These are phyloP conservation scores for Paedocypris micromegethes DNA, from an alignment of 2,797 vertebrate genomes.

Conservation along the genomic window DNA sequence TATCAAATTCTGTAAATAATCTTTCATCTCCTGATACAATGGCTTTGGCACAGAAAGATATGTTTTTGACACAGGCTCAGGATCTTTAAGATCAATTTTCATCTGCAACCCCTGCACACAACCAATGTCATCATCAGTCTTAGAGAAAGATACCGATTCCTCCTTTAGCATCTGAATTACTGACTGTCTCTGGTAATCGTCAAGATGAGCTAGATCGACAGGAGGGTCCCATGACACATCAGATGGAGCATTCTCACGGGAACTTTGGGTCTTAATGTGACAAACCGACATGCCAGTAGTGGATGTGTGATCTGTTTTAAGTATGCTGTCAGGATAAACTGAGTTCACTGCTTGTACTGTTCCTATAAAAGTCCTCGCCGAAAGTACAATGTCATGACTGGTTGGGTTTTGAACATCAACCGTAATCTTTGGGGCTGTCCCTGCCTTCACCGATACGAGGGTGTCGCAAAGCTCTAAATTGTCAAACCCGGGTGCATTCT, in stretches of 20 bases:
- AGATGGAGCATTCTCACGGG: neutral
- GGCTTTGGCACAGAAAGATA: neutral
- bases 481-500: slow-evolving; percentile 39
- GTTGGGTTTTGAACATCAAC: slow-evolving; percentile 27
- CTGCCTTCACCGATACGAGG: slow-evolving; percentile 13
- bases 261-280: neutral
- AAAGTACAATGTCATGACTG: slow-evolving; percentile 31
- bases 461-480: slow-evolving; percentile 42
- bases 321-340: neutral
- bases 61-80: neutral
- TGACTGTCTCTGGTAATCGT: slow-evolving; percentile 15
- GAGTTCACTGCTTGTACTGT: slow-evolving; percentile 13
- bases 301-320: neutral
- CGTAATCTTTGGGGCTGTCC: slow-evolving; percentile 9
- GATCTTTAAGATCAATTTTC: neutral
- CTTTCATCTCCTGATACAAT: slow-evolving; percentile 37
- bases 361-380: neutral
- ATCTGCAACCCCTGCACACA: slow-evolving; percentile 17
- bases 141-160: slow-evolving; percentile 35
- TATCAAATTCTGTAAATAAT: slow-evolving; percentile 32
- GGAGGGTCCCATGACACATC: slow-evolving; percentile 11
- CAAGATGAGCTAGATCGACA: slow-evolving; percentile 32
- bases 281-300: neutral
- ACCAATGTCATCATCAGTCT: slow-evolving; percentile 38
- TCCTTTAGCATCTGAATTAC: slow-evolving; percentile 36